These are phyloP conservation scores for Parapsyche elsis DNA, from an alignment of 1,140 invertebrate genomes.

Conservation along the genomic window DNA sequence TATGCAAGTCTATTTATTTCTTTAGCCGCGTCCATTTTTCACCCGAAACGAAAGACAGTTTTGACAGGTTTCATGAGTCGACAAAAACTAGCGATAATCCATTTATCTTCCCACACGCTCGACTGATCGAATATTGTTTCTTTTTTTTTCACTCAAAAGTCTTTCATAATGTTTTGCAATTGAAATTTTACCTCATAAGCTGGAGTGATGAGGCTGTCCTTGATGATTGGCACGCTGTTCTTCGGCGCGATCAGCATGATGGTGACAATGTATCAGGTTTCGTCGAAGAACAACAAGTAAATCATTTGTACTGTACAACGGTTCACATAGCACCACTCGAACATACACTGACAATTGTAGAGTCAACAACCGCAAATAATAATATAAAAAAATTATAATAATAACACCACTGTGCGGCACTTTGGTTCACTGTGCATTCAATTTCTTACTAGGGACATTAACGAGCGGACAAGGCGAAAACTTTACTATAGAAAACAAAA, in stretches of 20 bases:
- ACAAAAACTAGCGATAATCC: neutral
- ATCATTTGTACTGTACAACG: neutral
- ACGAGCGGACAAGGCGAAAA: constrained; percentile 22
- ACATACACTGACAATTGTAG: neutral
- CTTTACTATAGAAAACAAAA: neutral
- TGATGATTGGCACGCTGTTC: constrained; percentile 68
- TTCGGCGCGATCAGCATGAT: constrained; percentile 66
- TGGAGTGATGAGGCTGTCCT: constrained; percentile 70
- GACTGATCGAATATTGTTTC: neutral
- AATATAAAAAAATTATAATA: constrained; percentile 1
- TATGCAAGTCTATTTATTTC: too few relatives aligned
- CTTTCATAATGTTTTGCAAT: too few relatives aligned
- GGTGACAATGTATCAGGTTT: neutral
- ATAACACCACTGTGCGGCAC: too few relatives aligned
- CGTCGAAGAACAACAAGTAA: neutral
- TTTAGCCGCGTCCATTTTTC: neutral
- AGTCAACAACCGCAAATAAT: constrained; percentile 5
- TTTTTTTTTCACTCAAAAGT: neutral
- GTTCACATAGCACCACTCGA: neutral
- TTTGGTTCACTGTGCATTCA: constrained; percentile 6
- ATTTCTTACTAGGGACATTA: constrained; percentile 12
- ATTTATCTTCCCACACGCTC: neutral
- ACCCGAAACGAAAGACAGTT: neutral
- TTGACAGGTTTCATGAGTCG: neutral
- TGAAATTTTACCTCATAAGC: constrained; percentile 68